Evolutionary conservation across 2,797 vertebrate genomes (phyloP), one percentile per base, ranked within the genome.

Genomic region (Ispidina lecontei): DNA sequence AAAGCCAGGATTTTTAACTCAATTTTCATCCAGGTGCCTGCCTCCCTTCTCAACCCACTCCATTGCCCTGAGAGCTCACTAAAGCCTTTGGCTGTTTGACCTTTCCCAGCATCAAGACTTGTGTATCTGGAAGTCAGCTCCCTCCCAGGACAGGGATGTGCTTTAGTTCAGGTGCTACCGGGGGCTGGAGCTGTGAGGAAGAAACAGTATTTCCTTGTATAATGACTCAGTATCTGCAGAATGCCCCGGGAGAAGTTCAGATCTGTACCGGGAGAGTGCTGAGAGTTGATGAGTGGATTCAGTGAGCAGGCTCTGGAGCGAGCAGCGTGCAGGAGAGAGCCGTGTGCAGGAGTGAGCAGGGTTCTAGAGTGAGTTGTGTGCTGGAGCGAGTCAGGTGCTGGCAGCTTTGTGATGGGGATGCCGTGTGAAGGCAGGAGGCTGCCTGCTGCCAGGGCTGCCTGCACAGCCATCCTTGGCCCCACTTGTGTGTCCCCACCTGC

Each of bases 351-450:
- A 0, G 12, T 8, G 41, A 25, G 25, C 18, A 4, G 16, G 35
- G 35, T 37, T 37, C 35, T 39, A 14, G 44, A 0, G 12, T 8
- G 46, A 25, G 25, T 16, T 2, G 14, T 0, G 0, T 1, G 3
- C 39, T 21, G 56, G 35, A 46, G 68, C 81, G 31, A 41, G 52
- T 12, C 29, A 31, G 60, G 19, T 62, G 58, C 72, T 2, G 2
- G 31, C 2, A 6, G 65, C 80, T 91, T 25, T 70, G 87, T 54
- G 54, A n/a, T 2, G 3, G 14, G 64, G n/a, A 5, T 72, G 47
- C 4, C 65, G 76, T 2, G 2, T 23, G 59, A 71, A 12, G 51
- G 25, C 68, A 49, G n/a, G 44, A 49, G 47, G 47, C 25, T 25
- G 47, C 13, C 39, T 39, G 25, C 31, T 9, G 11, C 21, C 51